Percentiles rank a stretch among this genome's conserved stretches.
These are phyloP conservation scores for Toxotes lorentzi DNA, from an alignment of 2,797 vertebrate species.

Conservation along the genomic window DNA sequence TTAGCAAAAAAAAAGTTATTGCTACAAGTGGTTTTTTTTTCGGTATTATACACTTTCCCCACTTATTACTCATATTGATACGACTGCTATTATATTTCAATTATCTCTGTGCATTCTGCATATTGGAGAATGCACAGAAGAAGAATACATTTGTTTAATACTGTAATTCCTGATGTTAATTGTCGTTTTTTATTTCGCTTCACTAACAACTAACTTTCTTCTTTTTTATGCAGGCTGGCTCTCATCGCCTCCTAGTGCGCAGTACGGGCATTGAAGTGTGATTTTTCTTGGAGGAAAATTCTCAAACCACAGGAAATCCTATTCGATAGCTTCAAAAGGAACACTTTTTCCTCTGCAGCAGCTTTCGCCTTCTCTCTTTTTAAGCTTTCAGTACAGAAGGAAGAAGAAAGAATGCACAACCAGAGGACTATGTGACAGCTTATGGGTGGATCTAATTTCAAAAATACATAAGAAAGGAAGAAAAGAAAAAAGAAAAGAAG, in stretches of 20 bases:
- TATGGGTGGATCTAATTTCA: conserved; percentile 53
- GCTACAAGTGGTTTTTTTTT: not conserved
- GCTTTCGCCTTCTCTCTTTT: not conserved
- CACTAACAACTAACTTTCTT: not conserved
- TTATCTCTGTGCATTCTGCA: not conserved
- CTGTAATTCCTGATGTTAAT: not conserved
- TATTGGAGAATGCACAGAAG: not conserved
- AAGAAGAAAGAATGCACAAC: conserved; percentile 53
- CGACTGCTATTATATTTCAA: not conserved
- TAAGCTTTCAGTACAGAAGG: not conserved
- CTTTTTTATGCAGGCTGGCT: conserved; percentile 46
- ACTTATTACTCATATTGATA: conserved; percentile 6
- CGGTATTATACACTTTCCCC: not conserved
- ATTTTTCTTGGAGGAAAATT: conserved; percentile 41
- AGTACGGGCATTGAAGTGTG: conserved; percentile 8
- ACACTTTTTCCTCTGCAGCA: not conserved
- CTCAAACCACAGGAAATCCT: conserved; percentile 67
- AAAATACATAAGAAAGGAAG: not conserved
- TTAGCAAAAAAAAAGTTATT: not conserved
- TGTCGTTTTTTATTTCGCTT: not conserved
- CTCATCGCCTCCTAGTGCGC: conserved; percentile 58
- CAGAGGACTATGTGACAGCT: conserved; percentile 56
- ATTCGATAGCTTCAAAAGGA: conserved; percentile 41
- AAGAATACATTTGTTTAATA: not conserved
- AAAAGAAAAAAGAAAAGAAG: not conserved